Conservation (phyloP, 2,888 invertebrate genomes). For the Rhyacophila evoluta region DNA sequence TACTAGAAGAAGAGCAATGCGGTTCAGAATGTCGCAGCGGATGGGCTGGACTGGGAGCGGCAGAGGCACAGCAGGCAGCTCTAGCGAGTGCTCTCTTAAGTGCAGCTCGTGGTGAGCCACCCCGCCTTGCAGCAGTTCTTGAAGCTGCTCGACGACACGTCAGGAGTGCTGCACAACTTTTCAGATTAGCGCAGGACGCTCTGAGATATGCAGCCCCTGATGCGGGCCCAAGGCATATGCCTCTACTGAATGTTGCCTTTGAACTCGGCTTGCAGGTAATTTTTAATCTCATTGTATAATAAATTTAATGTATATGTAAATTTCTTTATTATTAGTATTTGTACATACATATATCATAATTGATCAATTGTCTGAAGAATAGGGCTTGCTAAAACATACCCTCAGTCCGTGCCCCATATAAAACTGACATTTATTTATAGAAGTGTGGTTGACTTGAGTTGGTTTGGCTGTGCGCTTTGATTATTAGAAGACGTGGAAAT, state of each 20-base stretch:
- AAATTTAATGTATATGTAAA: too few relatives aligned
- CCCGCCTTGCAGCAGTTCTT: constrained; percentile 78
- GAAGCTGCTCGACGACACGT: constrained; percentile 86
- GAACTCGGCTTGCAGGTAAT: constrained; percentile 82
- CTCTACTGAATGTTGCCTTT: constrained; percentile 83
- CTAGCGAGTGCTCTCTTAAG: constrained; percentile 82
- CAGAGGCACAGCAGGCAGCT: constrained; percentile 85
- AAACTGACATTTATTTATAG: too few relatives aligned
- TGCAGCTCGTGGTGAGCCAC: constrained; percentile 74
- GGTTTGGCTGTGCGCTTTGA: too few relatives aligned
- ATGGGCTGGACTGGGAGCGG: constrained; percentile 85
- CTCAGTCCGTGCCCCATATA: too few relatives aligned
- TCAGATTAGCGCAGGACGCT: constrained; percentile 87
- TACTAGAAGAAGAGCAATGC: constrained; percentile 75
- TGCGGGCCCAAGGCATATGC: constrained; percentile 81
- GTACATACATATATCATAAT: too few relatives aligned
- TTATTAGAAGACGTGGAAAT: too few relatives aligned
- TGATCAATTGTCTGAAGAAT: too few relatives aligned
- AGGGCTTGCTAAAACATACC: too few relatives aligned
- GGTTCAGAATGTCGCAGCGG: constrained; percentile 71
- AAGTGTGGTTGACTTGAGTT: too few relatives aligned
- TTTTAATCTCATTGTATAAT: too few relatives aligned
- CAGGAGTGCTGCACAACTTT: constrained; percentile 86
- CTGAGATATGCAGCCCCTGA: constrained; percentile 82
- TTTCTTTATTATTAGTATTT: too few relatives aligned